Conservation (phyloP, 2,888 invertebrate species). For the Poecilobothrus nobilitatus region DNA sequence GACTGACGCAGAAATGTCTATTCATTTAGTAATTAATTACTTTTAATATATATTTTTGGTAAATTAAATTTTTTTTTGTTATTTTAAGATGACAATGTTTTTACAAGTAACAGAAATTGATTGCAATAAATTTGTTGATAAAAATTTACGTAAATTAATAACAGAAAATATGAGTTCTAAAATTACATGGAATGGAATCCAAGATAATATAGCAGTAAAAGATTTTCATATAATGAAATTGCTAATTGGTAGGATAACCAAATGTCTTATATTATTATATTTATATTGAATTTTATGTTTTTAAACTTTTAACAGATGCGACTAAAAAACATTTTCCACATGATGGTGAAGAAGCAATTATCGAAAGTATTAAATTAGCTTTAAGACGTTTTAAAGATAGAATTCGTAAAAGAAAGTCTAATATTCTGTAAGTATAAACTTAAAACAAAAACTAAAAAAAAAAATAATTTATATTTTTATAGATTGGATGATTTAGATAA, state of each 20-base stretch:
- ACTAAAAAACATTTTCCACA: neutral
- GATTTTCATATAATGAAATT: neutral
- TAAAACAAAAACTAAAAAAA: no score
- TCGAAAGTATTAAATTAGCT: neutral
- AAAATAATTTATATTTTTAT: neutral
- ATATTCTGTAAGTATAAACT: neutral
- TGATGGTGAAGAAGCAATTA: neutral
- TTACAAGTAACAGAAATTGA: neutral
- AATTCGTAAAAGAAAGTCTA: neutral
- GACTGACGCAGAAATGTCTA: neutral
- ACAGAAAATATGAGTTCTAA: neutral
- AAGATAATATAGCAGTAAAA: neutral
- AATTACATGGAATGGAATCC: neutral
- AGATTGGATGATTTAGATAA: neutral
- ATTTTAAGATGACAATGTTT: neutral
- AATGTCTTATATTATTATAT: no score
- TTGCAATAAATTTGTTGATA: neutral
- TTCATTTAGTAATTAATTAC: neutral
- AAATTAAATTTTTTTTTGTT: no score
- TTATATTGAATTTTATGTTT: no score
- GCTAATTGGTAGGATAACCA: neutral
- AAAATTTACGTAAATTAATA: slow-evolving; percentile 3
- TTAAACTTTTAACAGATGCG: neutral
- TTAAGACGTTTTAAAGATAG: neutral
- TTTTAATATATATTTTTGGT: no score